Percentiles rank a stretch among this genome's conserved stretches.
Evolutionary conservation across 2,888 invertebrate genomes (phyloP).

Genomic region (Acrobeloides nanus): DNA sequence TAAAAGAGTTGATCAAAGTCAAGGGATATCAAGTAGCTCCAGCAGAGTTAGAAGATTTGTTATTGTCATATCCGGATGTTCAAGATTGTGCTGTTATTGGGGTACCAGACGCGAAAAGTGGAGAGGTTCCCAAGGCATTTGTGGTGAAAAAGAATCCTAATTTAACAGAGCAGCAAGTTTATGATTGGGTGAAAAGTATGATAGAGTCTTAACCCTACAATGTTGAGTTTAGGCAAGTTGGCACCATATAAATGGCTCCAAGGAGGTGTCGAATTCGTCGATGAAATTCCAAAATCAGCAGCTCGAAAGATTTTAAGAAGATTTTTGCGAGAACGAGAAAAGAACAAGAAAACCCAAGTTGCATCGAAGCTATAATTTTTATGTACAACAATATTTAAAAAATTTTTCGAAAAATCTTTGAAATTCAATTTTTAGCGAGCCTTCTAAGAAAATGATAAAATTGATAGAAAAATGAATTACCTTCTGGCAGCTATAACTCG

Average conservation of each 20-base stretch:
- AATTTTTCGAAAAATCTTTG: no score
- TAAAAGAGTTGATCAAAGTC: conserved; percentile 84
- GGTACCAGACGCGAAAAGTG: conserved; percentile 61
- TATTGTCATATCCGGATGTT: conserved; percentile 66
- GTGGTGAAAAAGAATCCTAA: conserved; percentile 7
- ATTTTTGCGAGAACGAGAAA: conserved; percentile 8
- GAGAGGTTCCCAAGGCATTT: conserved; percentile 54
- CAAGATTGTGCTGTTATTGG: conserved; percentile 76
- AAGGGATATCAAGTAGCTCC: conserved; percentile 73
- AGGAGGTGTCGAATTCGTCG: conserved; percentile 16
- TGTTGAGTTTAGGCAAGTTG: conserved; percentile 1
- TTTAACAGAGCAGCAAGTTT: conserved; percentile 11
- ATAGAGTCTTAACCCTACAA: conserved; percentile 2
- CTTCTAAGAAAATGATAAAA: no score
- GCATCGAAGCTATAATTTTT: no score
- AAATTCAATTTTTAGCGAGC: no score
- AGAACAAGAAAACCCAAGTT: no score
- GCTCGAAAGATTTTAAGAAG: conserved; percentile 14
- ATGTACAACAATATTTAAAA: no score
- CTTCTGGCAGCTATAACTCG: no score
- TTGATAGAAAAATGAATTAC: no score
- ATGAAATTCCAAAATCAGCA: conserved; percentile 12
- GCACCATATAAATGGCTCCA: conserved; percentile 16
- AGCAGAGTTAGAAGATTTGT: conserved; percentile 72
- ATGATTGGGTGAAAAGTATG: conserved; percentile 18